A percentile compares a stretch with the other conserved stretches of the same genome.
Conservation (phyloP, 2,888 invertebrate species). For the Ophioninae sp. region DNA sequence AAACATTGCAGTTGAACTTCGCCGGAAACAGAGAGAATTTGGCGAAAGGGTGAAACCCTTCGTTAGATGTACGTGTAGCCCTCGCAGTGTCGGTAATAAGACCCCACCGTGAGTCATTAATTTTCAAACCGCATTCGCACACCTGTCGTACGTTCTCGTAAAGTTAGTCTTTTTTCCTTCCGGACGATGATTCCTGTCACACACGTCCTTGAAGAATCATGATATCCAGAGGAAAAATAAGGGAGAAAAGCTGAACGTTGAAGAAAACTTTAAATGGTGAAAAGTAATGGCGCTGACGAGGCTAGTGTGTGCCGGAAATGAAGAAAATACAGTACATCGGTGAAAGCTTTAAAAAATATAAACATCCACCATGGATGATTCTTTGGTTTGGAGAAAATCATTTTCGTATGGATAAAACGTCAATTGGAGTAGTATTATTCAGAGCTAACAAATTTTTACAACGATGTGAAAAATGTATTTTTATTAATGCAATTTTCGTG, state of each 20-base stretch:
- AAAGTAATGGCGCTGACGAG: conserved; percentile 16
- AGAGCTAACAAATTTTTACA: too few relatives aligned
- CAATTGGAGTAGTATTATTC: too few relatives aligned
- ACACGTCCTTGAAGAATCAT: conserved; percentile 36
- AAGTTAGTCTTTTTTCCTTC: background rate
- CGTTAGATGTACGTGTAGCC: conserved; percentile 47
- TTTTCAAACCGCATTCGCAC: conserved; percentile 52
- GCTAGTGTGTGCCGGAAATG: background rate
- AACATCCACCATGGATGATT: background rate
- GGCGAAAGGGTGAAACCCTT: conserved; percentile 43
- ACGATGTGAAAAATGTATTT: too few relatives aligned
- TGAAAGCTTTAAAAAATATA: background rate
- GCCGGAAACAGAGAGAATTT: conserved; percentile 15
- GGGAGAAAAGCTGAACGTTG: conserved; percentile 7
- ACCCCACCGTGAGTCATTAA: conserved; percentile 55
- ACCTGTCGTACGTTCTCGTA: conserved; percentile 20
- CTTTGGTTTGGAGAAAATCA: too few relatives aligned
- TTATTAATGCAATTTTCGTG: too few relatives aligned
- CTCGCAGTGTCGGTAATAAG: conserved; percentile 58
- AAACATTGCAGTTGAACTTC: conserved; percentile 1
- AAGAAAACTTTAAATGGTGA: background rate
- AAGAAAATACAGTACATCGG: conserved; percentile 1
- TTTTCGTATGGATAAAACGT: too few relatives aligned
- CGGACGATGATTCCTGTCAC: conserved; percentile 39
- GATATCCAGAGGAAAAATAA: conserved; percentile 21